Conservation (phyloP, 2,888 invertebrate species). For the Pterostichus niger region DNA sequence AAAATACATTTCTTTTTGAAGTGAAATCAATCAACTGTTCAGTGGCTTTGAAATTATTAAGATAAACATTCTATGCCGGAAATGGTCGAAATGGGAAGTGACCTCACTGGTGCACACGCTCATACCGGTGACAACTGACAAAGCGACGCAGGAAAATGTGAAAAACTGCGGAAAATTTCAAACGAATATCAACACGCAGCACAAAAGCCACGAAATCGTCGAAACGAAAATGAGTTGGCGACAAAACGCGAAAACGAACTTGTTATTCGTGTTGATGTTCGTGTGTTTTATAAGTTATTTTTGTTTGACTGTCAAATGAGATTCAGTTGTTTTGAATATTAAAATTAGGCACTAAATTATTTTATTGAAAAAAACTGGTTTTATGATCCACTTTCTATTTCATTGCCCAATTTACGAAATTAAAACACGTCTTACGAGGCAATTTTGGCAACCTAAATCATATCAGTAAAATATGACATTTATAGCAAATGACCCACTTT, state of each 20-base stretch:
- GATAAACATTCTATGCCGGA: too few relatives aligned
- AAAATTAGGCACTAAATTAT: conserved; percentile 21
- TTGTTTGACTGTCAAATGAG: conserved; percentile 29
- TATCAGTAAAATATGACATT: too few relatives aligned
- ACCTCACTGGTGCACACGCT: neutral
- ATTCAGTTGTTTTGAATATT: conserved; percentile 8
- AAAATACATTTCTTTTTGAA: too few relatives aligned
- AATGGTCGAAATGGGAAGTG: too few relatives aligned
- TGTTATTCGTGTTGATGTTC: conserved; percentile 49
- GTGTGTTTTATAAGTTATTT: conserved; percentile 24
- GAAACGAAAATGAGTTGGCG: conserved; percentile 47
- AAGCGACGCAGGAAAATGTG: conserved; percentile 46
- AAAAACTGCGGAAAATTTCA: conserved; percentile 59
- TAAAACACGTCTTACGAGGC: neutral
- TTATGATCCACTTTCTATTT: conserved; percentile 22
- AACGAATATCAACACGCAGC: conserved; percentile 32
- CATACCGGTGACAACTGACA: conserved; percentile 39
- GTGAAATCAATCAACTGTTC: too few relatives aligned
- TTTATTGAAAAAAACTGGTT: neutral
- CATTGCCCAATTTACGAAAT: conserved; percentile 27
- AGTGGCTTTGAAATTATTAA: too few relatives aligned
- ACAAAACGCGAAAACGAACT: conserved; percentile 61
- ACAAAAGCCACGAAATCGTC: conserved; percentile 45
- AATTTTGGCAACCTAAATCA: too few relatives aligned
- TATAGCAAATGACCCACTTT: too few relatives aligned